Base-by-base conservation (phyloP, 2,888 invertebrate species). In the Drosophila picticornis region DNA sequence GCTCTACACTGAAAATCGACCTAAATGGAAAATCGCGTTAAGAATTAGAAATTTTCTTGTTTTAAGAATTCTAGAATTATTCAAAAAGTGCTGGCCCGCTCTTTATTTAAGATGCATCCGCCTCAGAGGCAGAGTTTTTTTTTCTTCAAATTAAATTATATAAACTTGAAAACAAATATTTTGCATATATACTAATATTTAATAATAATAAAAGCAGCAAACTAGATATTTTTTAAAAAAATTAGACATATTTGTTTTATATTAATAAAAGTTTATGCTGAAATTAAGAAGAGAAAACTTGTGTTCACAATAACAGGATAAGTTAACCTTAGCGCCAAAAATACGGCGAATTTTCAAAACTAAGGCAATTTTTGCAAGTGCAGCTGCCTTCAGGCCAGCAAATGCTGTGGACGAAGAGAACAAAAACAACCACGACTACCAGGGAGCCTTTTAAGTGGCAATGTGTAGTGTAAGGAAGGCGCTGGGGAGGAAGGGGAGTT, bases 361-460 rank as follows among this genome's bases (percentile, higher is more conserved):
- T 9, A 7, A 16, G 22, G 1, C 9, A 25, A 46, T 46, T 46
- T 43, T 46, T 25, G 46, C 9, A 4, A 68, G 71, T 46, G 29
- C 43, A 62, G 71, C 72, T 73, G 72, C 55, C 80, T 72, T 81
- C 81, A 76, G 72, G 81, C 74, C 53, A 48, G 68, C 77, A 77
- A 80, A 70, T 60, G 66, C 59, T 57, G 58, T 52, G 65, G 60
- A 70, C 83, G 72, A 62, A 50, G 48, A 50, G 34, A 36, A 59
- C 65, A 46, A 13, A 38, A 76, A 69, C 77, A 72, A 57, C 58
- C 61, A 52, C 67, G 7, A 29, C 4, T 25, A 11, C 71, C 40
- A 46, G 64, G 55, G 32, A 70, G 74, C 77, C 67, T 74, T 83
- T 74, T 83, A 86, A 86, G 87, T 77, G 81, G 89, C 60, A 70